Conservation (phyloP, 2,797 vertebrate genomes). For the Lophura swinhoii region DNA sequence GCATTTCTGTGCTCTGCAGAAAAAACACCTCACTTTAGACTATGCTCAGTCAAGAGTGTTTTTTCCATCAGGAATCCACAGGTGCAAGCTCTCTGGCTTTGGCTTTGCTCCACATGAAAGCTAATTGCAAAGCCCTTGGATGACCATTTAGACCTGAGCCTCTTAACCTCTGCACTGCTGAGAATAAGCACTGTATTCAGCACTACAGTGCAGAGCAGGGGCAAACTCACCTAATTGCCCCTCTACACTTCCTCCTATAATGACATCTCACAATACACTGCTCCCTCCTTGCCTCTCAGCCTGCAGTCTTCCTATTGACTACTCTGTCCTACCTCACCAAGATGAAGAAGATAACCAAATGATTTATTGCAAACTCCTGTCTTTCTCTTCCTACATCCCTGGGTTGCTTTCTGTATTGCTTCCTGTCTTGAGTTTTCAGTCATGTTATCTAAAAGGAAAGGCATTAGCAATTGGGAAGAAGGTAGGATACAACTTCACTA, state of each 20-base stretch:
- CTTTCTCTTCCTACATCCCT: not conserved
- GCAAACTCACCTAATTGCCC: not conserved
- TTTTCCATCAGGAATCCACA: slow-evolving; percentile 56
- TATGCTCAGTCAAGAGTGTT: slow-evolving; percentile 30
- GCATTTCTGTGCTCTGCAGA: not conserved
- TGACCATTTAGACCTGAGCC: not conserved
- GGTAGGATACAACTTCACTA: not conserved
- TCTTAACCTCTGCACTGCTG: not conserved
- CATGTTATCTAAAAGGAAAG: not conserved
- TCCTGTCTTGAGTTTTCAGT: not conserved
- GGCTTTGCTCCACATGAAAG: not conserved
- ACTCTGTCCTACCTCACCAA: not conserved
- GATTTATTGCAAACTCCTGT: not conserved
- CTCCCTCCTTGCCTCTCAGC: not conserved
- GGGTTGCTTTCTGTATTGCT: not conserved
- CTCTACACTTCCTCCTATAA: not conserved
- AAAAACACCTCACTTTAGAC: slow-evolving; percentile 48
- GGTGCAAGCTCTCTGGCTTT: slow-evolving; percentile 9
- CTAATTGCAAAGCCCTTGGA: not conserved
- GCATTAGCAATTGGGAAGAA: not conserved
- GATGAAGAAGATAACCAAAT: not conserved
- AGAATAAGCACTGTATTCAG: not conserved
- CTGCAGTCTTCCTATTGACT: not conserved
- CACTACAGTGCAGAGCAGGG: not conserved
- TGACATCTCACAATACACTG: not conserved